Conservation (phyloP, 2,113 vertebrate species). For the Sylvilagus bachmani region DNA sequence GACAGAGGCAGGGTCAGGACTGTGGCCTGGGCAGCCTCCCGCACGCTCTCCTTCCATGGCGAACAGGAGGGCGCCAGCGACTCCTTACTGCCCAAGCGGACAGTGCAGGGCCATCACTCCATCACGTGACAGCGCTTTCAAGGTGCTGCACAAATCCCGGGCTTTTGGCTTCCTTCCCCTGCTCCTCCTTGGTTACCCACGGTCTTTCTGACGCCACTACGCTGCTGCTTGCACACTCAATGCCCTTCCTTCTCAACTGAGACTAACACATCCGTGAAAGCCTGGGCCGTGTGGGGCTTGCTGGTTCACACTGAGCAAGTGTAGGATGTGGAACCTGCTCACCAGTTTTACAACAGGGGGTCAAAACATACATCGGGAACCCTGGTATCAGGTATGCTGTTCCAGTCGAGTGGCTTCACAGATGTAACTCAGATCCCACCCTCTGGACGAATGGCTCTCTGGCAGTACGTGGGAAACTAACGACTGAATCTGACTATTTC, state of each 20-base stretch:
- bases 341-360: neutral
- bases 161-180: neutral
- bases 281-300: neutral
- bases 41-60: neutral
- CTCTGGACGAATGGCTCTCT: neutral
- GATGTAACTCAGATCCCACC: neutral
- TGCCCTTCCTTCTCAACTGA: neutral
- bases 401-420: neutral
- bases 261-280: neutral
- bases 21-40: neutral
- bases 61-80: neutral
- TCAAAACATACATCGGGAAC: neutral
- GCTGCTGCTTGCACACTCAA: neutral
- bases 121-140: neutral
- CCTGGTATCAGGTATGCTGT: neutral
- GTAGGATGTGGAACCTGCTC: neutral
- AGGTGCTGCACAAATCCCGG: neutral
- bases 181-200: neutral
- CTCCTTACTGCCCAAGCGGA: neutral
- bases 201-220: neutral
- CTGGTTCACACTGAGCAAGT: neutral
- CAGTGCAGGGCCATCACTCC: accelerated
- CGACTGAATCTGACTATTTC: neutral
- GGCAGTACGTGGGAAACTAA: neutral
- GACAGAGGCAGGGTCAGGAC: neutral